Base-by-base conservation (phyloP, 2,888 invertebrate species). In the Formica aserva region DNA sequence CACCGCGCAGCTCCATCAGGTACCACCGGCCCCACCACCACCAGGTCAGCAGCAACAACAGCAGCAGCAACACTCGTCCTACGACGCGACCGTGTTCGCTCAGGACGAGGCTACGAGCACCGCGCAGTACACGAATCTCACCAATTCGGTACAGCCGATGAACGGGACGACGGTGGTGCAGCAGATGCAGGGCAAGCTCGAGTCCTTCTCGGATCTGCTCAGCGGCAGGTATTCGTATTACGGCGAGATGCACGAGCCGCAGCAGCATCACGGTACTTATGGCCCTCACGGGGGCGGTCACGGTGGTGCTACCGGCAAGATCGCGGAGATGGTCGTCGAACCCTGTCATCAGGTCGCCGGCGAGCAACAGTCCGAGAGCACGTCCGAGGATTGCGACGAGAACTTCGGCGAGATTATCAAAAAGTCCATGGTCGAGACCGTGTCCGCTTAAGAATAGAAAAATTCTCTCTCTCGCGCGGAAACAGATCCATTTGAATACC, bases 381-480 rank as follows among this genome's bases (percentile, higher is more conserved):
- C 86, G 29, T n/a, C 67, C 35, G 88, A 93, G 63, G 96, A 95
- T 67, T 95, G 95, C 91, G 96, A 96, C 90, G 98, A 98, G 92
- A 98, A 98, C 95, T 98, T 98, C 93, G 98, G 98, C 77, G 98
- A 98, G 95, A 97, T 98, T 92, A 98, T 98, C 91, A 98, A 98
- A 95, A 98, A 98, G 95, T 97, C 98, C 87, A 98, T 98, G 96
- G 98, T 98, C 93, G 98, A 98, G 95, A 98, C 98, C 92, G 98
- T 98, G 92, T 97, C 97, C 92, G 97, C 97, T 95, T 98, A 97
- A 57, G 89, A 69, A 69, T 60, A 66, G 52, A 62, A 76, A 52
- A 82, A 66, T 15, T 3, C 45, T 35, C 78, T 57, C 29, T 32
- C 55, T 72, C 57, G 57, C 57, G 4, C 3, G 41, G 18, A 38